Conservation (phyloP, 2,888 invertebrate genomes). For the Phania funesta region DNA sequence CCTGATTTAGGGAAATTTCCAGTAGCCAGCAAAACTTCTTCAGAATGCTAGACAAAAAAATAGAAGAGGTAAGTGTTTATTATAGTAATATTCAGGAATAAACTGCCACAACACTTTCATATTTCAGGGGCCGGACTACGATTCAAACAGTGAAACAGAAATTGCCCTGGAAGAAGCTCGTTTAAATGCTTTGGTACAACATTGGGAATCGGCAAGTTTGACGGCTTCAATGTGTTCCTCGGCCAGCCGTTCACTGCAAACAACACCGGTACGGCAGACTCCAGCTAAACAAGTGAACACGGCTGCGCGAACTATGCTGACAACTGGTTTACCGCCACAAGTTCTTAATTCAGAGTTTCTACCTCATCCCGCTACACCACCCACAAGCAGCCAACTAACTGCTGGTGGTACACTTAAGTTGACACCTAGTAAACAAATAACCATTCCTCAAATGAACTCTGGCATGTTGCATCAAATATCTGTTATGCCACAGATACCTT, state of each 20-base stretch:
- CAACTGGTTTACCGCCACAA: slow-evolving; percentile 71
- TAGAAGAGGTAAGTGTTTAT: slow-evolving; percentile 86
- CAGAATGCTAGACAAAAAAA: slow-evolving; percentile 95
- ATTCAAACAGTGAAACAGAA: slow-evolving; percentile 89
- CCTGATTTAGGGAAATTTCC: slow-evolving; percentile 89
- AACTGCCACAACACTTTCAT: neutral
- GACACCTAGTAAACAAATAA: slow-evolving; percentile 70
- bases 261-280: slow-evolving; percentile 81
- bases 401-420: slow-evolving; percentile 64
- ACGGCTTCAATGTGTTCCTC: slow-evolving; percentile 81
- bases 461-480: slow-evolving; percentile 72
- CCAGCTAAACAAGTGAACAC: slow-evolving; percentile 73
- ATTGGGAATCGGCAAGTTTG: slow-evolving; percentile 88
- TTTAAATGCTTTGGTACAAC: slow-evolving; percentile 85
- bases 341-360: slow-evolving; percentile 76
- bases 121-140: slow-evolving; percentile 89
- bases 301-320: slow-evolving; percentile 71
- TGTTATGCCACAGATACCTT: slow-evolving; percentile 68
- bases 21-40: slow-evolving; percentile 95
- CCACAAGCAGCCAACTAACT: slow-evolving; percentile 66
- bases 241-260: slow-evolving; percentile 82
- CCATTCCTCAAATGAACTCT: slow-evolving; percentile 72
- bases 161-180: slow-evolving; percentile 85
- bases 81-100: neutral
- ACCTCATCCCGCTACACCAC: slow-evolving; percentile 74